Base-by-base conservation (phyloP, 1,140 invertebrate genomes). In the Pseudomyrmex sp. region DNA sequence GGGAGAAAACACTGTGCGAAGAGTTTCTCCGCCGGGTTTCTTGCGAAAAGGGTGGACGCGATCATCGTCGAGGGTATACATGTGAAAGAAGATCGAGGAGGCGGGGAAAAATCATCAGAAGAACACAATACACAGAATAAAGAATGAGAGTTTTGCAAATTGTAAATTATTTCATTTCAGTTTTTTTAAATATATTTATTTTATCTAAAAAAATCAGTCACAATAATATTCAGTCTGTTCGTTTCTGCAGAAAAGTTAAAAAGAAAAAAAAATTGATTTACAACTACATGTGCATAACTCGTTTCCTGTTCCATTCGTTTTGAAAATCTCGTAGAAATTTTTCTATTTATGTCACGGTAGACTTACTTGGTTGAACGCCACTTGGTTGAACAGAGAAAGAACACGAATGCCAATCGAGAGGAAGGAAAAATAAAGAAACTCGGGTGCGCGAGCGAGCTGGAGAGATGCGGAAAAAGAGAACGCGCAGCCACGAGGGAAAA, bases 41-140 rank as follows among this genome's bases (percentile, higher is more conserved):
- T 79, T 66, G 26, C 59, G 48, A 61, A 79, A 79, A 66, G 76
- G 76, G 76, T 80, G 76, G 35, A 59, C 56, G 18, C 76, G 76
- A 80, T 80, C 54, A 72, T 35, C 35, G 20, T 59, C 76, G 65
- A 80, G 66, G 54, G 66, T 80, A 59, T 72, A 61, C 26, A 76
- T 76, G 65, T 46, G 52, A 26, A 56, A 58, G 52, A 46, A 70
- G 35, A 70, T 12, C 46, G 44, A 59, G 10, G n/a, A 48, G 65
- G 54, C 76, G 54, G 65, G 0, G 44, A 18, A 2, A 79, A 69
- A 79, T 79, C 74, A 70, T 69, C 44, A 44, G 48, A 26, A 2
- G 26, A 26, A 59, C 9, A 5, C 15, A 35, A 66, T 15, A 18
- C 13, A 35, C n/a, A 26, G 23, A 83, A 46, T 46, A 23, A 77